Percentiles rank a stretch among this genome's conserved stretches.
These are phyloP conservation scores for Astur gentilis DNA, from an alignment of 2,113 vertebrate genomes.

Conservation along the genomic window DNA sequence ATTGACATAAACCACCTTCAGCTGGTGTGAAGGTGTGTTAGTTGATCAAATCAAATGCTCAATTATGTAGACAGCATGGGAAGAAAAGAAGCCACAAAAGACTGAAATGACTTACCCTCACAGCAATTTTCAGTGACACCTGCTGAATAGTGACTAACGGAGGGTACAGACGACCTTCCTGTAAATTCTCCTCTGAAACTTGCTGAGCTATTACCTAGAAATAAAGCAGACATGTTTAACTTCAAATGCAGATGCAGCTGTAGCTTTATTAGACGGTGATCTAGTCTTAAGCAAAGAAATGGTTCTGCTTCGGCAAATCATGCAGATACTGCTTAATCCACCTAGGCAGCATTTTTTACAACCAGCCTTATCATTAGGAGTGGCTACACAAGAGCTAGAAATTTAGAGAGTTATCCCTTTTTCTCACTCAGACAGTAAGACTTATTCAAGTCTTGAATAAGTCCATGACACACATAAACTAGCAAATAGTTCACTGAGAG, in stretches of 20 bases:
- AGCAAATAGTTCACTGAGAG: not conserved
- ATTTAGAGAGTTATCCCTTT: rapidly evolving
- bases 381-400: not conserved
- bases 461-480: not conserved
- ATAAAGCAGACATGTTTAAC: not conserved
- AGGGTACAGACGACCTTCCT: constrained; percentile 91
- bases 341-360: not conserved
- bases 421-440: not conserved
- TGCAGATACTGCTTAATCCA: not conserved
- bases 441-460: not conserved
- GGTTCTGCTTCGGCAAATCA: not conserved
- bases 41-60: not conserved
- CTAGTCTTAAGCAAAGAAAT: not conserved
- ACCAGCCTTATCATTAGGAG: not conserved
- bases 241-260: not conserved
- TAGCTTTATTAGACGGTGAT: not conserved
- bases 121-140: constrained; percentile 88
- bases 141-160: constrained; percentile 85
- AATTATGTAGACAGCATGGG: rapidly evolving
- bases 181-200: constrained; percentile 86
- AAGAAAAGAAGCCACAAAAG: not conserved
- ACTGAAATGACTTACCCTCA: constrained; percentile 74
- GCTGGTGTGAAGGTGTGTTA: not conserved
- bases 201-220: constrained; percentile 85
- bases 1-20: not conserved